These are phyloP conservation scores for Menura novaehollandiae DNA, from an alignment of 2,113 vertebrate species.

Conservation along the genomic window DNA sequence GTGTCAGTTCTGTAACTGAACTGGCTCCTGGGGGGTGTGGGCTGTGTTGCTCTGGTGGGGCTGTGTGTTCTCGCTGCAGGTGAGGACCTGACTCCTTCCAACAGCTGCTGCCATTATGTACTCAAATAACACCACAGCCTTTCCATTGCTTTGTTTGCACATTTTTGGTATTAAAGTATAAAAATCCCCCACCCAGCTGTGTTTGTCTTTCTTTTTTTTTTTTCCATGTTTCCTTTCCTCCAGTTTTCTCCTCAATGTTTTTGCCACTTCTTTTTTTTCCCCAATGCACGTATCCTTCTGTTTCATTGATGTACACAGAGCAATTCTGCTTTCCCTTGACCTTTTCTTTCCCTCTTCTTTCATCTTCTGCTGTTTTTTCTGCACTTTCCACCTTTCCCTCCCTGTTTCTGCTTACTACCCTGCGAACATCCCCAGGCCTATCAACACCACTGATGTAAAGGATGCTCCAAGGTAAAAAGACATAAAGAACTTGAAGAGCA, in stretches of 20 bases:
- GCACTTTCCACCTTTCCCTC: background rate
- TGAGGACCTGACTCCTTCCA: background rate
- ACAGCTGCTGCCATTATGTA: background rate
- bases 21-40: background rate
- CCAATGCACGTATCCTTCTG: rapidly evolving
- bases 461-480: background rate
- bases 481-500: background rate
- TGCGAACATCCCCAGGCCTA: background rate
- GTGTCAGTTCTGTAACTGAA: background rate
- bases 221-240: background rate
- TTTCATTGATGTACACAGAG: background rate
- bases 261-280: background rate
- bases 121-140: background rate
- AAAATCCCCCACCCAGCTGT: background rate
- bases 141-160: background rate
- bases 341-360: background rate
- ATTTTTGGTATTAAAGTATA: constrained; percentile 9
- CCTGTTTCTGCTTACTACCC: background rate
- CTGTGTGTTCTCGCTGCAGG: background rate
- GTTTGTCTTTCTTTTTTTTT: background rate
- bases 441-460: rapidly evolving
- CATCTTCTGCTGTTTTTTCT: background rate
- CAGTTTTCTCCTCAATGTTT: background rate
- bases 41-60: background rate
- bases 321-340: background rate